Base-by-base conservation (phyloP, 2,113 vertebrate genomes). In the Nesoenas mayeri region DNA sequence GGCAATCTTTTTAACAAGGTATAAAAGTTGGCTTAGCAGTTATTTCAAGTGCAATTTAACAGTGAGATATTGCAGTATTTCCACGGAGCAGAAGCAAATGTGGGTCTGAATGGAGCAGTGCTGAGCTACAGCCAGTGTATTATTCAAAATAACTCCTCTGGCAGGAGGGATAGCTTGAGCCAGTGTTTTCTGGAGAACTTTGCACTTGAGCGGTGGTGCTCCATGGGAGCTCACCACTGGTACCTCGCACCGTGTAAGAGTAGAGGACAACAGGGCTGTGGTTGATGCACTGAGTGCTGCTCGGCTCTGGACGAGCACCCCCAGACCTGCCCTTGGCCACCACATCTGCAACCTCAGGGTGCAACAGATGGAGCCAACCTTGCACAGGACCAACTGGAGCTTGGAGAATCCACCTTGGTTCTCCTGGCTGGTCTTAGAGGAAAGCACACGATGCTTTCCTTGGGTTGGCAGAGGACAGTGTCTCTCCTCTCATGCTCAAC, bases 331-430 rank as follows among this genome's bases (percentile, higher is more conserved):
- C n/a, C 32, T 60, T 9, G 9, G n/a, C 19, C 57, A 61, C 14
- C 14, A 15, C 3, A 8, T 25, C 14, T 28, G 21, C 44, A 48
- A 22, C 7, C 1, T 16, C 13, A 20, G 21, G 22, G 10, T 26
- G 4, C n/a, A 19, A 3, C 0, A 2, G 3, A 7, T 36, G 88
- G 48, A 24, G 2, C 5, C 67, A 51, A 20, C 38, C 24, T 28
- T 1, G 4, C 34, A 2, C 12, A 19, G 48, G n/a, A 38, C 2
- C 3, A 1, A 17, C 2, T 0, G 19, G 11, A 2, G 1, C 20
- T 32, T 28, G 9, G 9, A 26, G 31, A 47, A 44, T 13, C 13
- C 60, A 4, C 19, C 10, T 13, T 10, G 38, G 47, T 6, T 51
- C 56, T 44, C n/a, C 26, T 5, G 7, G 29, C n/a, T 58, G 73